A percentile compares a stretch with the other conserved stretches of the same genome.
These are phyloP conservation scores for Aphis craccivora DNA, from an alignment of 1,140 invertebrate genomes.

Conservation along the genomic window DNA sequence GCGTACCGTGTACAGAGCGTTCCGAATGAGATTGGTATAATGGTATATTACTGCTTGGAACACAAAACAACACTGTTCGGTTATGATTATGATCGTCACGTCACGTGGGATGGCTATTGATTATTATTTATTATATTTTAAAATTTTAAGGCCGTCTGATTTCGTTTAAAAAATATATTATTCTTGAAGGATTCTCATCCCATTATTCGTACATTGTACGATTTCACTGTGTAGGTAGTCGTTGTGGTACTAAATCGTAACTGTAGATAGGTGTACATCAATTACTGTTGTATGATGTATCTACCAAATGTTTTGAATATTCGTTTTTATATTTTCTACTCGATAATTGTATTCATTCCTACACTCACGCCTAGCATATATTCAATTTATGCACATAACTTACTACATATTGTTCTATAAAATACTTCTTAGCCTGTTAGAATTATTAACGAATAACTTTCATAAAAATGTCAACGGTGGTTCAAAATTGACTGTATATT, in stretches of 20 bases:
- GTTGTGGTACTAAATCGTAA: not conserved
- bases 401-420: not conserved
- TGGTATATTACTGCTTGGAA: not conserved
- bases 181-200: not conserved
- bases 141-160: not conserved
- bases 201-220: not conserved
- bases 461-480: not conserved
- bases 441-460: not conserved
- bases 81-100: not conserved
- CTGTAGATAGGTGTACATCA: too few species aligned
- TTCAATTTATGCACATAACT: not conserved
- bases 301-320: not conserved
- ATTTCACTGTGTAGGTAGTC: not conserved
- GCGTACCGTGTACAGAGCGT: not conserved
- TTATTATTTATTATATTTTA: not conserved
- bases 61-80: not conserved
- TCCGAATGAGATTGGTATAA: not conserved
- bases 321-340: not conserved
- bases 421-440: not conserved
- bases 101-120: too few species aligned
- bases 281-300: too few species aligned
- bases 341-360: not conserved
- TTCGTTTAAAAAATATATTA: not conserved
- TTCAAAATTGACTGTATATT: not conserved
- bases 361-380: not conserved